These are phyloP conservation scores for Thereva nobilitata DNA, from an alignment of 2,888 invertebrate genomes.

Conservation along the genomic window DNA sequence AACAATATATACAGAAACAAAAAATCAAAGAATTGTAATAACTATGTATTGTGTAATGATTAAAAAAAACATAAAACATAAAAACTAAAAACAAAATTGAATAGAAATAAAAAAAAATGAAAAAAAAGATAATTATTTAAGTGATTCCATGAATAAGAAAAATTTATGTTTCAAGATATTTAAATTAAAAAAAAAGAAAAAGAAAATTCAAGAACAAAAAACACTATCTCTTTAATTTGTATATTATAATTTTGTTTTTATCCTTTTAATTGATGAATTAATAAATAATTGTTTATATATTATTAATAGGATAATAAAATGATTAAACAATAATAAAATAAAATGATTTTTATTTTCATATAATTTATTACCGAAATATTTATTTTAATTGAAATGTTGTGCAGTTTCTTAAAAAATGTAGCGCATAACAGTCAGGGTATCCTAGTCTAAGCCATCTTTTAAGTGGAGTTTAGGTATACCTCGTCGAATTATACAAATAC, in stretches of 20 bases:
- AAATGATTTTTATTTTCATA: too few species aligned
- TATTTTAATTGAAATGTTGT: too few species aligned
- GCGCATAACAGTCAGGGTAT: too few species aligned
- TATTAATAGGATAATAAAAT: conserved; percentile 32
- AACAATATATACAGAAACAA: conserved; percentile 14
- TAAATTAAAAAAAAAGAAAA: background rate
- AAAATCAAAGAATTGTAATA: conserved; percentile 18
- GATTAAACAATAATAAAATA: conserved; percentile 17
- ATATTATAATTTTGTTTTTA: conserved; percentile 22
- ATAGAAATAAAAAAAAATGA: background rate
- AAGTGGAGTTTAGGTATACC: too few species aligned
- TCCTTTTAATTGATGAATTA: conserved; percentile 17
- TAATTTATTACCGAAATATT: too few species aligned
- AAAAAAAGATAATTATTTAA: conserved; percentile 10
- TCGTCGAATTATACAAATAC: too few species aligned
- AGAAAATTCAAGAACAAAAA: background rate
- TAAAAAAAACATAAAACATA: conserved; percentile 1
- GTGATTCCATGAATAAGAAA: conserved; percentile 13
- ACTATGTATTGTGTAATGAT: conserved; percentile 25
- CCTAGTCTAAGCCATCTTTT: too few species aligned
- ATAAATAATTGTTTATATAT: conserved; percentile 30
- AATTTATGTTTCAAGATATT: conserved; percentile 2
- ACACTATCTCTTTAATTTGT: conserved; percentile 10
- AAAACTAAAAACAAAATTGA: background rate
- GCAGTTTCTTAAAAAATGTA: too few species aligned